phyloP scores from a whole-genome alignment of 2,113 vertebrate species.

The human (Homo sapiens) region GRCh38 chr9:109294501-109295000 shows the following conservation, averaged over 20 bases:
- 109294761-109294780: conserved; percentile 40
- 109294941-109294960: background rate
- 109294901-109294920: background rate
- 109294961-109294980: background rate
- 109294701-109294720: background rate
- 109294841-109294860: background rate
- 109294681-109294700: background rate
- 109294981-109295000: background rate
- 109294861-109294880: background rate
- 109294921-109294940: background rate
- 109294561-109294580: too few species aligned
- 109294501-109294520: too few species aligned
- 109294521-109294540: too few species aligned
- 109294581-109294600: too few species aligned
- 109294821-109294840: background rate
- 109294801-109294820: background rate
- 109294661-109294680: background rate
- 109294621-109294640: background rate
- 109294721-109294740: background rate
- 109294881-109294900: background rate
- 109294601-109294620: too few species aligned
- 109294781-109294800: background rate
- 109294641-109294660: background rate
- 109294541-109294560: too few species aligned
- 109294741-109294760: background rate